Base-by-base conservation (phyloP, 1,140 invertebrate species). In the Streblospio benedicti region DNA sequence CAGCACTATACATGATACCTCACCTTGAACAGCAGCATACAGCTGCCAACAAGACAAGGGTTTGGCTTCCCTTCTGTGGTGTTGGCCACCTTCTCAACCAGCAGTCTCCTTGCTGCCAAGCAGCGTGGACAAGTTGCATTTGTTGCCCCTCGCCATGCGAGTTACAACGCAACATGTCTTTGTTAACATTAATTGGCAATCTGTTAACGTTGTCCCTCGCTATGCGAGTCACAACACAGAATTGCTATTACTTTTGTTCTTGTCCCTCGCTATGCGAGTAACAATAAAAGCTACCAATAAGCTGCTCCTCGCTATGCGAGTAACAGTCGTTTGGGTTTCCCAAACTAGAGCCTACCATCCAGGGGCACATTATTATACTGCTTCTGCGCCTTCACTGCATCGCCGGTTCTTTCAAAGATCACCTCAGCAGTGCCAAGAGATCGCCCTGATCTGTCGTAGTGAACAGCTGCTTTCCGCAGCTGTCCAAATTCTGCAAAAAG, bases 321-420 rank as follows among this genome's bases (percentile, higher is more conserved):
- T 43, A 38, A 9, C 35, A 38, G 35, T 38, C n/a, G n/a, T n/a
- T n/a, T n/a, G n/a, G n/a, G n/a, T n/a, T n/a, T n/a, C n/a, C 35
- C n/a, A 9, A 9, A n/a, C 9, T 38, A 38, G 35, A 38, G 60
- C 64, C 77, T 81, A 85, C 88, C 94, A 83, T 98, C 94, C 49
- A 98, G 79, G 20, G 93, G 93, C 38, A 98, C 92, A 62, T 91
- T 91, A 81, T 97, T 95, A 76, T 99, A 99, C 75, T 97, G 92
- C 77, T 95, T 94, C 85, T 97, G 89, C 12, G 95, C 95, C 77
- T 93, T 91, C 28, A 94, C 84, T 1, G 94, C 94, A 82, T 96
- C 93, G 64, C 85, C 82, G 72, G 86, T 83, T 71, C 91, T 83
- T 73, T 94, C 90, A 81, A 93, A 99, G 53, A 95, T 86, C 16